Conservation (phyloP, 1,140 invertebrate genomes). For the Paramacrobiotus metropolitanus region DNA sequence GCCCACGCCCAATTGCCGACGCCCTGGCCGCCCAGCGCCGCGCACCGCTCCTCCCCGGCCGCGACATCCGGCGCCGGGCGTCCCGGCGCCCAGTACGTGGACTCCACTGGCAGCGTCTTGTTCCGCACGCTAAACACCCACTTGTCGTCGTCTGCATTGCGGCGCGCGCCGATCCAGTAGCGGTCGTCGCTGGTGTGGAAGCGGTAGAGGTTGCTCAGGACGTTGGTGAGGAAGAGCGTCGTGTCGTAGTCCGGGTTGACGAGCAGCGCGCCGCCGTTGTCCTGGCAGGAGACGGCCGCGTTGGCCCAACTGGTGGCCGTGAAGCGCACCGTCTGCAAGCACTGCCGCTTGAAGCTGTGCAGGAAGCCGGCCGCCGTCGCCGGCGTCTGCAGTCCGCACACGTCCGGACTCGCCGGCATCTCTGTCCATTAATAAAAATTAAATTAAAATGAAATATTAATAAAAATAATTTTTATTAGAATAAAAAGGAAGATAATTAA, state of each 20-base stretch:
- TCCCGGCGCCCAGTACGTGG: neutral
- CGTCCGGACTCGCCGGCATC: neutral
- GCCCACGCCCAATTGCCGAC: neutral
- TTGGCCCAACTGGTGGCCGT: neutral
- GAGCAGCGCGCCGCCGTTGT: neutral
- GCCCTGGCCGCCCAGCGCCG: neutral
- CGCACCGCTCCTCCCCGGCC: neutral
- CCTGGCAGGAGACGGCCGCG: neutral
- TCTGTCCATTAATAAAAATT: neutral
- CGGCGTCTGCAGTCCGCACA: slow-evolving; percentile 1
- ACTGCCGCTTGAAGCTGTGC: neutral
- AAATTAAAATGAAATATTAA: too few species aligned
- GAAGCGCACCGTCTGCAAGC: neutral
- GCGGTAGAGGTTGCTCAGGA: slow-evolving; percentile 2
- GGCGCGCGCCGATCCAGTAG: neutral
- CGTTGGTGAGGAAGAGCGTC: neutral
- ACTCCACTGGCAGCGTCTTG: neutral
- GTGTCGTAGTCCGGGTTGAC: neutral
- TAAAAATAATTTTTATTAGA: too few species aligned
- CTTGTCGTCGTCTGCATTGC: neutral
- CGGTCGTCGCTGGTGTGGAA: neutral
- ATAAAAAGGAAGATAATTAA: neutral
- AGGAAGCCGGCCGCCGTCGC: neutral
- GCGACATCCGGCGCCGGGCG: neutral
- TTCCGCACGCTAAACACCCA: neutral